These are phyloP conservation scores for Choloepus didactylus DNA, from an alignment of 2,797 vertebrate species.

Conservation along the genomic window DNA sequence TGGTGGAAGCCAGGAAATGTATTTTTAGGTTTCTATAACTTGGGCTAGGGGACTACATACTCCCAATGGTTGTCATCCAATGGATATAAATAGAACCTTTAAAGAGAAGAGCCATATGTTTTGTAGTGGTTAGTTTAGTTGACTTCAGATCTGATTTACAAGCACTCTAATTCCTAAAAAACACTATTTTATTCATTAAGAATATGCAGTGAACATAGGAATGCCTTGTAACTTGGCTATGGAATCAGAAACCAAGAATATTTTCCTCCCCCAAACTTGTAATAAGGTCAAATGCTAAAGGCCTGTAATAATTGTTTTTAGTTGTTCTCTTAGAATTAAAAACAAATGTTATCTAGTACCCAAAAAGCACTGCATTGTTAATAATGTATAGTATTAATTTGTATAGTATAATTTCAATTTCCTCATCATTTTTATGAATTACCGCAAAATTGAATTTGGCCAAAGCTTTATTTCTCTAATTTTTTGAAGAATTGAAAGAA, in stretches of 20 bases:
- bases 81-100: constrained; percentile 77
- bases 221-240: constrained; percentile 52
- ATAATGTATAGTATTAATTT: background rate
- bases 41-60: constrained; percentile 31
- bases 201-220: background rate
- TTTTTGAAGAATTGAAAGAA: constrained; percentile 44
- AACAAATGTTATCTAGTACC: constrained; percentile 39
- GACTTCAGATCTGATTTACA: constrained; percentile 75
- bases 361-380: background rate
- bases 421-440: constrained; percentile 15
- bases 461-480: constrained; percentile 15
- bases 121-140: constrained; percentile 75
- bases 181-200: constrained; percentile 73
- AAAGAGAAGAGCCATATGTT: constrained; percentile 67
- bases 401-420: background rate
- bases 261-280: constrained; percentile 9
- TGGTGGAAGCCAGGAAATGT: constrained; percentile 79
- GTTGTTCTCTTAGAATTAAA: constrained; percentile 59
- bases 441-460: background rate
- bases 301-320: constrained; percentile 43
- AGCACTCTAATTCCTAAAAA: constrained; percentile 58
- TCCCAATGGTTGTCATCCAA: constrained; percentile 72
- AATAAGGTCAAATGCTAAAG: constrained; percentile 51
- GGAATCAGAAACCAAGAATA: constrained; percentile 46
- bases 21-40: constrained; percentile 80